A percentile compares a stretch with the other conserved stretches of the same genome.
phyloP scores from a whole-genome alignment of 2,797 vertebrate genomes.

The Presbytis comata region DNA sequence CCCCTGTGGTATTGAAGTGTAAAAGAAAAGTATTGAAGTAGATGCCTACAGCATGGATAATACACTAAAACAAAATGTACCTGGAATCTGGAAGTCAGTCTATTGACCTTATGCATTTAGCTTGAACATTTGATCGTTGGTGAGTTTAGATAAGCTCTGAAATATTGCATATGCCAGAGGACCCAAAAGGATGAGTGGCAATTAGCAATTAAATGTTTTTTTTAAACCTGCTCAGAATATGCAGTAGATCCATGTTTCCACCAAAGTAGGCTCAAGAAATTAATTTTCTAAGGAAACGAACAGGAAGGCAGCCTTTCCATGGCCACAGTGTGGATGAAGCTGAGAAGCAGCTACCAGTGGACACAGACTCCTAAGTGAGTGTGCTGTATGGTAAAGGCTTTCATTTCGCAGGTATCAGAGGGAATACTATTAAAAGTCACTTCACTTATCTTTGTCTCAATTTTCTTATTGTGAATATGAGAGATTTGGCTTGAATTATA shows the following conservation, averaged over 20 bases:
- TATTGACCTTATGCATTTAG: background rate
- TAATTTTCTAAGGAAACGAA: background rate
- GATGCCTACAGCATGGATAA: fast-evolving
- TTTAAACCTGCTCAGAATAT: background rate
- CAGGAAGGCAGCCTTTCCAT: background rate
- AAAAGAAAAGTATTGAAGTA: background rate
- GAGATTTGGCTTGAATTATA: background rate
- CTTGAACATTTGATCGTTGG: background rate
- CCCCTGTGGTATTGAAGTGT: fast-evolving
- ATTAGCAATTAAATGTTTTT: background rate
- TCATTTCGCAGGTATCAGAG: background rate
- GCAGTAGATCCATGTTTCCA: background rate
- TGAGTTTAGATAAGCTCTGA: background rate
- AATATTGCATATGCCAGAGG: background rate
- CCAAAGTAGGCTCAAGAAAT: background rate
- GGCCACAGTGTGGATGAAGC: background rate
- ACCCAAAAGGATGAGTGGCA: background rate
- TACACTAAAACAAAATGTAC: background rate
- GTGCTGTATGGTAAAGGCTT: background rate
- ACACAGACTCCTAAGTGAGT: too few species aligned
- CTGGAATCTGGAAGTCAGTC: background rate
- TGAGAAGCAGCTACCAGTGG: background rate
- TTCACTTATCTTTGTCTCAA: background rate
- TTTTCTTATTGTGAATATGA: background rate
- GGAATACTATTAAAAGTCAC: background rate